Conservation (phyloP, 2,888 invertebrate genomes). For the Mimachlamys varia region DNA sequence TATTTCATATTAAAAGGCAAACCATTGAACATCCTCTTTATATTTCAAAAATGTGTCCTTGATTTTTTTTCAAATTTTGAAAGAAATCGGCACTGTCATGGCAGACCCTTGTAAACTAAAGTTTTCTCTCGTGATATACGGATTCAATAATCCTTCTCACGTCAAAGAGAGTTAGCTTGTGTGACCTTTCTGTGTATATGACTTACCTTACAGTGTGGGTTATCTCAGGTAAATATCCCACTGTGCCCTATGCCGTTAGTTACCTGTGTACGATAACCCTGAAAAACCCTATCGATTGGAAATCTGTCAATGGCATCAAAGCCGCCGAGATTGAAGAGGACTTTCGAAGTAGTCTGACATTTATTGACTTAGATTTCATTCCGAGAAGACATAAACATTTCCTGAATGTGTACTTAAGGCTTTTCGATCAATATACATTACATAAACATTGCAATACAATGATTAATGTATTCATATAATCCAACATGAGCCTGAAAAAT, state of each 20-base stretch:
- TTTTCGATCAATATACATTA: too few species aligned
- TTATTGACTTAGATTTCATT: conserved; percentile 6
- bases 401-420: too few species aligned
- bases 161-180: background rate
- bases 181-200: background rate
- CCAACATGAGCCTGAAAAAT: background rate
- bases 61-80: background rate
- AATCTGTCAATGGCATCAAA: background rate
- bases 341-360: conserved; percentile 19
- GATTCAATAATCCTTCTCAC: background rate
- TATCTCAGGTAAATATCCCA: background rate
- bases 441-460: too few species aligned
- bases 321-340: background rate
- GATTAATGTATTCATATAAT: background rate
- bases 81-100: background rate
- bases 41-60: too few species aligned
- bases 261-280: background rate
- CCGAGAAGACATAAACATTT: too few species aligned
- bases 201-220: background rate
- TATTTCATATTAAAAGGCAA: too few species aligned
- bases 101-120: background rate
- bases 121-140: background rate
- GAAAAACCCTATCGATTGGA: background rate
- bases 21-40: too few species aligned
- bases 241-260: background rate